Percentiles rank a stretch among this genome's conserved stretches.
These are phyloP conservation scores for Ataeniobius toweri DNA, from an alignment of 2,797 vertebrate genomes.

Conservation along the genomic window DNA sequence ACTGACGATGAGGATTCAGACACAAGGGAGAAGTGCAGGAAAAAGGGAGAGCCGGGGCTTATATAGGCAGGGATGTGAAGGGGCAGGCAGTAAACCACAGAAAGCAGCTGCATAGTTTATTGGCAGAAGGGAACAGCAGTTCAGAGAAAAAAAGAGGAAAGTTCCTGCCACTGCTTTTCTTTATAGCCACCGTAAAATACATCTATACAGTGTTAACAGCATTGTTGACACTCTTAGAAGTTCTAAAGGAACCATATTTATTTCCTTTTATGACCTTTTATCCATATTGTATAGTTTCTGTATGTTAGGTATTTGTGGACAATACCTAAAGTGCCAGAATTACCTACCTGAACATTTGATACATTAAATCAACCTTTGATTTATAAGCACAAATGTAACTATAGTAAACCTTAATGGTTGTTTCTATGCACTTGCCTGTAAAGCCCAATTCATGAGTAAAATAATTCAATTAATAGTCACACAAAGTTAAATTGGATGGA, in stretches of 20 bases:
- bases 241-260: background rate
- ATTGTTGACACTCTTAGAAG: background rate
- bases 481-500: background rate
- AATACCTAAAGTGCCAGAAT: background rate
- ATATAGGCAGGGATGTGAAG: conserved; percentile 70
- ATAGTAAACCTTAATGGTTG: background rate
- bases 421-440: background rate
- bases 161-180: conserved; percentile 28
- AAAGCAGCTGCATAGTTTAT: conserved; percentile 64
- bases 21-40: conserved; percentile 74
- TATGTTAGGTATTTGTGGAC: background rate
- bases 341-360: background rate
- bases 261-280: background rate
- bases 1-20: conserved; percentile 78
- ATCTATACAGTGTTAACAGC: background rate
- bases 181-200: background rate
- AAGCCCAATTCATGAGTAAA: background rate
- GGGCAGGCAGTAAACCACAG: conserved; percentile 62
- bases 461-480: conserved; percentile 3
- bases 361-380: background rate
- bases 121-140: conserved; percentile 54
- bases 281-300: background rate
- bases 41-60: conserved; percentile 62
- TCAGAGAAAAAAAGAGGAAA: conserved; percentile 40
- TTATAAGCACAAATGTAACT: background rate